Evolutionary conservation across 2,888 invertebrate genomes (phyloP).

Genomic region (Metallyticus violacea): DNA sequence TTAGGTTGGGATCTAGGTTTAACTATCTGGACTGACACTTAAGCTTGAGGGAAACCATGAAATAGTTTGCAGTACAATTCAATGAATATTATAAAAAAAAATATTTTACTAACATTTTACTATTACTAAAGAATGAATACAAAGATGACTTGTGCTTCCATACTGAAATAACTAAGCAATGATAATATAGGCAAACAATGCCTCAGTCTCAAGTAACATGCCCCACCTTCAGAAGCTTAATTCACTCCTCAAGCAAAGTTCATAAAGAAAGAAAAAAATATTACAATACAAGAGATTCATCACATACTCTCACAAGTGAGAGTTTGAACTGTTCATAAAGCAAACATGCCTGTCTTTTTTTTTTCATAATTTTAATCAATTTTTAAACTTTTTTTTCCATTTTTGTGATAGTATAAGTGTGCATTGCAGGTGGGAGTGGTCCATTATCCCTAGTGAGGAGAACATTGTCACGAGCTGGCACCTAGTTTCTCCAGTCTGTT

Average conservation of each 20-base stretch:
- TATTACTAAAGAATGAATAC: not conserved
- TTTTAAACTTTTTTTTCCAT: not conserved
- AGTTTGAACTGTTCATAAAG: not conserved
- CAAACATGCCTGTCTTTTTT: not conserved
- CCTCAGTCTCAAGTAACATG: not conserved
- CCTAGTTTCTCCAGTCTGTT: conserved; percentile 43
- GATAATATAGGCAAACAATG: not conserved
- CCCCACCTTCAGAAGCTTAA: not conserved
- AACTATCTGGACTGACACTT: not conserved
- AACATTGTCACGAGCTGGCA: conserved; percentile 45
- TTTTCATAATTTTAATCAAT: not conserved
- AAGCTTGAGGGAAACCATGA: not conserved
- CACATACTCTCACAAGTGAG: not conserved
- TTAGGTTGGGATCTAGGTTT: not conserved
- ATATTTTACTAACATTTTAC: not conserved
- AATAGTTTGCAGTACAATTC: not conserved
- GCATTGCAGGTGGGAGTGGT: not conserved
- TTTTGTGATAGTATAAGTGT: not conserved
- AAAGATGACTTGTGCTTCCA: not conserved
- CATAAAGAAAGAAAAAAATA: not conserved
- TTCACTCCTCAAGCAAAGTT: not conserved
- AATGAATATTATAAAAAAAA: not conserved
- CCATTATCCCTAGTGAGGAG: conserved; percentile 25
- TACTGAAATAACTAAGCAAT: not conserved
- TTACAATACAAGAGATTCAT: not conserved